Conservation (phyloP, 1,140 invertebrate species). For the Cephus cinctus region DNA sequence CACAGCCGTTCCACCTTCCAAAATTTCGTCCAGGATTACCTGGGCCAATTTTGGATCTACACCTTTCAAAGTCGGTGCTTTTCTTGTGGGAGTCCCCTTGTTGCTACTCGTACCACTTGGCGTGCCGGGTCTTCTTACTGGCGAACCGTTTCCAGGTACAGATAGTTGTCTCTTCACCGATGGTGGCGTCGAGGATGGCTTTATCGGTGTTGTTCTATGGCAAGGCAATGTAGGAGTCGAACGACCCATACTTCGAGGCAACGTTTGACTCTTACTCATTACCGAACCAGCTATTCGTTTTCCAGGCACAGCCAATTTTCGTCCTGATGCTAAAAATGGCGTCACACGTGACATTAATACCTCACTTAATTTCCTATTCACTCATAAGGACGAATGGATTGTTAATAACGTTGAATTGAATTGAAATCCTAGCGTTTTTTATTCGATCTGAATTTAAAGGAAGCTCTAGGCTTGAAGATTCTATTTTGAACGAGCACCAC, state of each 20-base stretch:
- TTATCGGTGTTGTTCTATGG: constrained; percentile 60
- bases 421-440: no score
- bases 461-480: no score
- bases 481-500: no score
- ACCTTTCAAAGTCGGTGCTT: constrained; percentile 63
- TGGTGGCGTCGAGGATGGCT: constrained; percentile 75
- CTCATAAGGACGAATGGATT: no score
- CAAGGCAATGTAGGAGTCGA: constrained; percentile 59
- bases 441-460: no score
- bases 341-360: no score
- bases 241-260: constrained; percentile 79
- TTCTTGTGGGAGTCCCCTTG: constrained; percentile 45
- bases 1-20: constrained; percentile 77
- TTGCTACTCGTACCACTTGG: constrained; percentile 51
- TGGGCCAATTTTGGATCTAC: constrained; percentile 90
- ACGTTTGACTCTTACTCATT: constrained; percentile 77
- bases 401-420: no score
- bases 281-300: constrained; percentile 62
- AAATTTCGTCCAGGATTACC: constrained; percentile 65
- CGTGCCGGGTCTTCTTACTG: constrained; percentile 60
- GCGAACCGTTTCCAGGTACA: constrained; percentile 67
- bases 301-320: constrained; percentile 70
- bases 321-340: constrained; percentile 64
- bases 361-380: no score
- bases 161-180: constrained; percentile 78